Percentiles rank a stretch among this genome's conserved stretches.
Conservation (phyloP, 1,140 invertebrate genomes). For the Polypedilum vanderplanki region DNA sequence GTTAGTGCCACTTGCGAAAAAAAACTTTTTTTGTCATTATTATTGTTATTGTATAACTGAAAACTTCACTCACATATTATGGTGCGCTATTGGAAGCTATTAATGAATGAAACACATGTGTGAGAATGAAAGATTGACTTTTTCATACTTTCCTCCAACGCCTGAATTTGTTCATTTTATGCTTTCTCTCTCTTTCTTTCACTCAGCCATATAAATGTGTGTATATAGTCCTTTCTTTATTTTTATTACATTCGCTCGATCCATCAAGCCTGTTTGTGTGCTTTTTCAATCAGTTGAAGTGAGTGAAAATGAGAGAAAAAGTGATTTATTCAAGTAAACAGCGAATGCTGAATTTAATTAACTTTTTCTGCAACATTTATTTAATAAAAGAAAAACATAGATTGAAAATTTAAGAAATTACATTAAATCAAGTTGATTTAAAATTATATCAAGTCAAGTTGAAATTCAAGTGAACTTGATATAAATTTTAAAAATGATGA, state of each 20-base stretch:
- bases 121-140: conserved; percentile 7
- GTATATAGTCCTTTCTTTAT: background rate
- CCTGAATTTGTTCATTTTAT: background rate
- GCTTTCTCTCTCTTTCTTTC: too few species aligned
- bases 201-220: background rate
- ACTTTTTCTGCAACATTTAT: too few species aligned
- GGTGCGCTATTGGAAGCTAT: background rate
- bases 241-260: background rate
- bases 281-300: conserved; percentile 23
- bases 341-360: too few species aligned
- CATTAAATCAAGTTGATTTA: too few species aligned
- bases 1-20: background rate
- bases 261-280: background rate
- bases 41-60: background rate
- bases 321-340: too few species aligned
- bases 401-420: too few species aligned
- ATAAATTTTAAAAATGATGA: too few species aligned
- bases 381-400: too few species aligned
- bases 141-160: background rate
- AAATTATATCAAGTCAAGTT: too few species aligned
- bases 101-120: conserved; percentile 24
- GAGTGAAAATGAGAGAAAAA: background rate
- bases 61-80: background rate
- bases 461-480: too few species aligned
- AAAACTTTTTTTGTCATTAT: conserved; percentile 2